phyloP scores from a whole-genome alignment of 30 jellyfish, hydroid and myxozoan species.

The Turritopsis rubra region DNA sequence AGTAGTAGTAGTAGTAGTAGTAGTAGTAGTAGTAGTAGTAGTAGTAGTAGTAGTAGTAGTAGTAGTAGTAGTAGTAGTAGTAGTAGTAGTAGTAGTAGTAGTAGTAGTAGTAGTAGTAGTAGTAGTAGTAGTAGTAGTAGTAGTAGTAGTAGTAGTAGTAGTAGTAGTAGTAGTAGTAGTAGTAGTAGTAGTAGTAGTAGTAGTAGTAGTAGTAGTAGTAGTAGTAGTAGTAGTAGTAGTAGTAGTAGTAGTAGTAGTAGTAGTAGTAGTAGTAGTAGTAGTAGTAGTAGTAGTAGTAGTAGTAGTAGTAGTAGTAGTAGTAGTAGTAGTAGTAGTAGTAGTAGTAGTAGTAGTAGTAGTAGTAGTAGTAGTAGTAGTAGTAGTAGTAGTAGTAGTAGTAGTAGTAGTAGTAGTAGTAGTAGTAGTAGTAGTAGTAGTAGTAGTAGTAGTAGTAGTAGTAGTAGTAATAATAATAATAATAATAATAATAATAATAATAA shows the following conservation, averaged over 20 bases:
- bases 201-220: constrained; percentile 8
- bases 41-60: constrained; percentile 11
- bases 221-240: constrained; percentile 11
- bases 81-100: constrained; percentile 9
- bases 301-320: constrained; percentile 11
- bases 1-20: constrained; percentile 11
- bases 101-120: constrained; percentile 11
- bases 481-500: constrained; percentile 1
- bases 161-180: constrained; percentile 11
- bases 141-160: constrained; percentile 10
- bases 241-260: constrained; percentile 11
- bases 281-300: constrained; percentile 11
- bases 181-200: constrained; percentile 11
- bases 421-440: constrained; percentile 9
- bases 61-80: constrained; percentile 10
- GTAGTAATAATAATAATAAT: constrained; percentile 6
- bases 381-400: constrained; percentile 10
- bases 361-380: constrained; percentile 11
- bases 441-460: constrained; percentile 10
- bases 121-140: constrained; percentile 11
- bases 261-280: constrained; percentile 10
- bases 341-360: constrained; percentile 11
- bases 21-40: constrained; percentile 8
- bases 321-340: constrained; percentile 10
- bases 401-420: constrained; percentile 11